Percentiles rank a stretch among this genome's conserved stretches.
Conservation (phyloP, 2,888 invertebrate species). For the Cheilosia soror region DNA sequence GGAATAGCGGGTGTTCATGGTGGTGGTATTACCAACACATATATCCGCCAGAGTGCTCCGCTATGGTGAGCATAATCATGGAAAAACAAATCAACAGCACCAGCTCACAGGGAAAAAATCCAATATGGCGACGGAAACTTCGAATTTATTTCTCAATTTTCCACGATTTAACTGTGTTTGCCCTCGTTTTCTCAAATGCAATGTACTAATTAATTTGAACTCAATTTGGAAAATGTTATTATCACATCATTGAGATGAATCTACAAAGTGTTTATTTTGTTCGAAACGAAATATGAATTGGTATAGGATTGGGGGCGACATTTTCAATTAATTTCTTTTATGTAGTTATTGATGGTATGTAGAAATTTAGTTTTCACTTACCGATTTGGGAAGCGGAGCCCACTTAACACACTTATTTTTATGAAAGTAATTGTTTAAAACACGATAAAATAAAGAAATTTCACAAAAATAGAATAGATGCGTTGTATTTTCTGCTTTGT, state of each 20-base stretch:
- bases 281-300: background rate
- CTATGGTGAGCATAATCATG: constrained; percentile 64
- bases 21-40: constrained; percentile 16
- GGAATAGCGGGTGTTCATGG: constrained; percentile 11
- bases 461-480: constrained; percentile 24
- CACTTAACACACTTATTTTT: constrained; percentile 44
- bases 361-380: constrained; percentile 31
- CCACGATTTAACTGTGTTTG: constrained; percentile 10
- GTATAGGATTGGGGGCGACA: background rate
- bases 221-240: constrained; percentile 26
- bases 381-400: constrained; percentile 35
- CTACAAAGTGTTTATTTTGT: constrained; percentile 9
- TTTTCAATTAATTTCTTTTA: background rate
- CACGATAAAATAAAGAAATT: constrained; percentile 40
- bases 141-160: constrained; percentile 53
- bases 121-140: constrained; percentile 73
- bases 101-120: constrained; percentile 31
- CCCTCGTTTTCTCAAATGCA: constrained; percentile 23
- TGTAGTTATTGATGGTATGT: background rate
- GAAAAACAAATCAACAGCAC: constrained; percentile 68
- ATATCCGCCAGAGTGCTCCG: background rate
- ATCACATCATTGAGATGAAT: background rate
- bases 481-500: constrained; percentile 44
- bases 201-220: constrained; percentile 58
- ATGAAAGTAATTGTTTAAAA: constrained; percentile 16